Conservation (phyloP, 1,140 invertebrate genomes). For the Philotrypesis tridentata region DNA sequence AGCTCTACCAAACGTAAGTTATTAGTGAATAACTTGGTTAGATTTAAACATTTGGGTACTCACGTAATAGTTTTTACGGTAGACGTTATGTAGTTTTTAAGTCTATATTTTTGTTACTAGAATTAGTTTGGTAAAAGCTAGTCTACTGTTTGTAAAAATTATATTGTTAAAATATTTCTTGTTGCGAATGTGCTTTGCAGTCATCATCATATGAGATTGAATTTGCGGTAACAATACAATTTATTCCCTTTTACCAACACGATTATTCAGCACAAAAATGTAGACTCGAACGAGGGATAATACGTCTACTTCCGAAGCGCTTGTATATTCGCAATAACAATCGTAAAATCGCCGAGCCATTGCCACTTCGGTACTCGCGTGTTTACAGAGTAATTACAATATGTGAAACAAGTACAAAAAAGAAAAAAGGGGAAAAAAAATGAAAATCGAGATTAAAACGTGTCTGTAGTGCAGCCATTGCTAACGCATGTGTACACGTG, state of each 20-base stretch:
- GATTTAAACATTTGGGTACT: background rate
- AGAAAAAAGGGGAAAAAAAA: too few species aligned
- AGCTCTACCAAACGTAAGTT: background rate
- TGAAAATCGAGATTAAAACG: constrained; percentile 8
- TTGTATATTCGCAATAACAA: background rate
- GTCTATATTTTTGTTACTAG: background rate
- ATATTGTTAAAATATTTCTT: background rate
- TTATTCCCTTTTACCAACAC: background rate
- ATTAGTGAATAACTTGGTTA: background rate
- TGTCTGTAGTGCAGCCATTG: constrained; percentile 27
- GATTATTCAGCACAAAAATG: background rate
- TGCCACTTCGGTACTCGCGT: background rate
- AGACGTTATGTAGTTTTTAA: background rate
- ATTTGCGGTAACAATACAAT: too few species aligned
- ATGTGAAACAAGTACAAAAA: background rate
- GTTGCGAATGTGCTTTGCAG: background rate
- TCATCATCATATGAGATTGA: background rate
- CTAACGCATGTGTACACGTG: constrained; percentile 10
- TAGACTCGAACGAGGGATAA: background rate
- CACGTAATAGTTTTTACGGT: background rate
- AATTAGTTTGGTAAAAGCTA: background rate
- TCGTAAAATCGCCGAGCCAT: background rate
- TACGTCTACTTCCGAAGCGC: background rate
- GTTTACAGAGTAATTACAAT: background rate
- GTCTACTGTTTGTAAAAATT: background rate